These are phyloP conservation scores for Beaufortia kweichowensis DNA, from an alignment of 2,113 vertebrate genomes.

Conservation along the genomic window DNA sequence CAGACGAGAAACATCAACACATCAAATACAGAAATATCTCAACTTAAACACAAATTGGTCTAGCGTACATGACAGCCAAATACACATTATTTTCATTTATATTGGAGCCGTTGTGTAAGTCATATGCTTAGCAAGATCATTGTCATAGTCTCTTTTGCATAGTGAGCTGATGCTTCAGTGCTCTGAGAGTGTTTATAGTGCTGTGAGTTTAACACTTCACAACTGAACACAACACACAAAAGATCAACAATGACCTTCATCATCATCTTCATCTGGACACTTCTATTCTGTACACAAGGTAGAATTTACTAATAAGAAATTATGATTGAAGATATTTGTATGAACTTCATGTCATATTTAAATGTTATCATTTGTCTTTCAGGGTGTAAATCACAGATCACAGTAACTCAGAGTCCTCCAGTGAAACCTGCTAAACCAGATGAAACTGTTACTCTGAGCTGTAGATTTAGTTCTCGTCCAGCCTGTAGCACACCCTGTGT, in stretches of 20 bases:
- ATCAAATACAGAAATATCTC: too few relatives aligned
- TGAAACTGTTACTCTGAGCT: slow-evolving; percentile 50
- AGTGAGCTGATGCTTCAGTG: not conserved
- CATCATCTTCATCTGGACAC: slow-evolving; percentile 43
- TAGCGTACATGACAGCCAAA: too few relatives aligned
- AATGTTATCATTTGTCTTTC: not conserved
- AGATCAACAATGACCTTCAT: slow-evolving; percentile 22
- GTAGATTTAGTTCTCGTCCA: slow-evolving; percentile 35
- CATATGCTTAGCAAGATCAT: too few relatives aligned
- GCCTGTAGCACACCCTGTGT: not conserved
- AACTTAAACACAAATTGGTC: too few relatives aligned
- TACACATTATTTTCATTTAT: too few relatives aligned
- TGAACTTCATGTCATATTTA: not conserved
- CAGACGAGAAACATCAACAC: too few relatives aligned
- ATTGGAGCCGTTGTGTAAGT: too few relatives aligned
- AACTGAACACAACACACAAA: slow-evolving; percentile 22
- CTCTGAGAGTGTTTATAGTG: slow-evolving; percentile 17
- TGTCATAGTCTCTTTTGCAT: too few relatives aligned
- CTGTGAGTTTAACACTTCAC: slow-evolving; percentile 31
- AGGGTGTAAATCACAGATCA: slow-evolving; percentile 31
- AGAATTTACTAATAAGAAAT: not conserved
- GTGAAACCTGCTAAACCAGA: slow-evolving; percentile 50
- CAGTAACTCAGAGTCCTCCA: slow-evolving; percentile 55
- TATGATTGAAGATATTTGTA: not conserved
- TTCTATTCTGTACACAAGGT: slow-evolving; percentile 42